Conservation (phyloP, 2,888 invertebrate genomes). For the Rugalucina vietnamica region DNA sequence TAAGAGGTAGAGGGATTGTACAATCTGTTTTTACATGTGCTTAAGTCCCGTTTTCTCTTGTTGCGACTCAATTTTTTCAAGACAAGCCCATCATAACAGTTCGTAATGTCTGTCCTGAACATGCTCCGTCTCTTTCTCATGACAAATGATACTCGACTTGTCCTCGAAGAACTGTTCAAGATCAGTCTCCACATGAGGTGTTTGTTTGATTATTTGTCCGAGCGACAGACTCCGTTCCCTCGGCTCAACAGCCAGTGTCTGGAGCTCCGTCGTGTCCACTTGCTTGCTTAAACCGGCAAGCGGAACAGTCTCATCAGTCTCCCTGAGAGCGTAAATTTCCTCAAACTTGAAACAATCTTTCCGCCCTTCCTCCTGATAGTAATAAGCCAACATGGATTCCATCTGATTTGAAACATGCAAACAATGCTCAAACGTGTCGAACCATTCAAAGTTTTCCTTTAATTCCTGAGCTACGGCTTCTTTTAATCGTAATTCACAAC, state of each 20-base stretch:
- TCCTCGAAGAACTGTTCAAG: constrained; percentile 51
- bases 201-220: not conserved
- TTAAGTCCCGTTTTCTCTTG: too few relatives aligned
- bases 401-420: constrained; percentile 76
- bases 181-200: constrained; percentile 41
- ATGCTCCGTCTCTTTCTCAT: constrained; percentile 37
- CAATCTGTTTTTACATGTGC: too few relatives aligned
- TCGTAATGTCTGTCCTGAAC: too few relatives aligned
- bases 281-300: not conserved
- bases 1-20: too few relatives aligned
- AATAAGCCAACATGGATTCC: constrained; percentile 77
- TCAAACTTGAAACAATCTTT: constrained; percentile 61
- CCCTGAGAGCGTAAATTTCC: constrained; percentile 64
- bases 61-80: too few relatives aligned
- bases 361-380: constrained; percentile 73
- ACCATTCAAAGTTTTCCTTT: constrained; percentile 47
- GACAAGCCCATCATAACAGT: too few relatives aligned
- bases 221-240: constrained; percentile 17
- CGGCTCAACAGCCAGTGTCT: not conserved
- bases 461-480: not conserved
- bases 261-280: not conserved
- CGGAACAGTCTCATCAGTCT: constrained; percentile 16
- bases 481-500: not conserved
- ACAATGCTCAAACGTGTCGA: constrained; percentile 79
- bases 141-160: constrained; percentile 32